Conservation (phyloP, 2,113 vertebrate genomes). For the Ranitomeya variabilis region DNA sequence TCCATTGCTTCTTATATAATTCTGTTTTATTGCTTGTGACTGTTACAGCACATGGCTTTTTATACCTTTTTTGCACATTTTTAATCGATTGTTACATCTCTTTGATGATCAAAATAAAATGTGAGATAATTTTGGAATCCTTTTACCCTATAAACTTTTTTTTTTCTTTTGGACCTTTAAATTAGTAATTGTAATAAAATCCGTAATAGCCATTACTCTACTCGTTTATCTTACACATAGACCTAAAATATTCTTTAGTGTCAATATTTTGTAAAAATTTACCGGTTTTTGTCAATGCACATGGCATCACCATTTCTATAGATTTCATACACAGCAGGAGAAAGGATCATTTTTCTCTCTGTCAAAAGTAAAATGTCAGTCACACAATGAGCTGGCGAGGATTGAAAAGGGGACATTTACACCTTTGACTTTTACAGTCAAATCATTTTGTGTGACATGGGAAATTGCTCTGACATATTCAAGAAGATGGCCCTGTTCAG, state of each 20-base stretch:
- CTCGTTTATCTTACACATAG: too few relatives aligned
- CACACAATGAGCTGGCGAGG: background rate
- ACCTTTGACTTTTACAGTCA: slow-evolving; percentile 33
- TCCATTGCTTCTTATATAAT: too few relatives aligned
- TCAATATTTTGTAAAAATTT: background rate
- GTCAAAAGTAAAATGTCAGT: slow-evolving; percentile 19
- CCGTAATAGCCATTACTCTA: too few relatives aligned
- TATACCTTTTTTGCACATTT: too few relatives aligned
- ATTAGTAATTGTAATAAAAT: too few relatives aligned
- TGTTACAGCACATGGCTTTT: too few relatives aligned
- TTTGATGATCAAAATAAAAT: too few relatives aligned
- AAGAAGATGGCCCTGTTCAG: background rate
- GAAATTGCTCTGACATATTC: slow-evolving; percentile 5
- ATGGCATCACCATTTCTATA: background rate
- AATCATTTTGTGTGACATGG: slow-evolving; percentile 36
- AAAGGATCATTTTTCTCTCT: background rate
- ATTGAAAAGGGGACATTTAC: slow-evolving; percentile 24
- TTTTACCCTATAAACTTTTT: too few relatives aligned
- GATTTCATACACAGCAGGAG: background rate
- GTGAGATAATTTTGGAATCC: too few relatives aligned
- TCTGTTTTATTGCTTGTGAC: too few relatives aligned
- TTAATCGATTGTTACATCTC: too few relatives aligned
- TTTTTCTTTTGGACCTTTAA: too few relatives aligned
- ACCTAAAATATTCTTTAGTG: background rate
- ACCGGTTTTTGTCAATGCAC: background rate